These are phyloP conservation scores for Nesogale talazaci DNA, from an alignment of 2,113 vertebrate species.

Conservation along the genomic window DNA sequence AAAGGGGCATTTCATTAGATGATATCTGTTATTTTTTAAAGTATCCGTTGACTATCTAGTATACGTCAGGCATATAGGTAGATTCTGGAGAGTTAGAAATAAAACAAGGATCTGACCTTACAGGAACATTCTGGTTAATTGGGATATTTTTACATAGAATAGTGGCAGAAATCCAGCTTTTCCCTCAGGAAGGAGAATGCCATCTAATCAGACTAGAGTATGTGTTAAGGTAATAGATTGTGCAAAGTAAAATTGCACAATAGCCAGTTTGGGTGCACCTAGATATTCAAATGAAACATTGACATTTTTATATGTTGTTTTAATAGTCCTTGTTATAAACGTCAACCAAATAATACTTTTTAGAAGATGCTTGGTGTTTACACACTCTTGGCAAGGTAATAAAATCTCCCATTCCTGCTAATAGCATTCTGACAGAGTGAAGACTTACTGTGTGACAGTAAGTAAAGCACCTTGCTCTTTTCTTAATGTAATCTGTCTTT, in stretches of 20 bases:
- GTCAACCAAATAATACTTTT: slow-evolving; percentile 74
- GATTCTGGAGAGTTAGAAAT: neutral
- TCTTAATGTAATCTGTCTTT: slow-evolving; percentile 35
- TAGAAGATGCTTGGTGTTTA: slow-evolving; percentile 71
- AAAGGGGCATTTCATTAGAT: neutral
- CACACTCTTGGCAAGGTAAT: slow-evolving; percentile 58
- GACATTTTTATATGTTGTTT: slow-evolving; percentile 71
- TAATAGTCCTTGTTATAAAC: slow-evolving; percentile 71
- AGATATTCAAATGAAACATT: slow-evolving; percentile 16
- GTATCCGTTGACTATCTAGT: neutral
- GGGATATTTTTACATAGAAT: neutral
- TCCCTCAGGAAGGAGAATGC: neutral
- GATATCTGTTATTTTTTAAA: neutral
- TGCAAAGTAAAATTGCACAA: neutral
- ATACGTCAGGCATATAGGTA: neutral
- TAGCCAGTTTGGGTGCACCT: slow-evolving; percentile 32
- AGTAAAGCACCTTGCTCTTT: slow-evolving; percentile 40
- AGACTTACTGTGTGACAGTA: slow-evolving; percentile 45
- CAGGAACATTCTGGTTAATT: neutral
- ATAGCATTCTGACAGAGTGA: slow-evolving; percentile 42
- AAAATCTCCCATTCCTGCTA: slow-evolving; percentile 69
- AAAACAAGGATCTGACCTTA: neutral
- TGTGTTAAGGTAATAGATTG: neutral
- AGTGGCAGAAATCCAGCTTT: neutral
- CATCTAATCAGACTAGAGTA: neutral